phyloP scores from a whole-genome alignment of 2,113 vertebrate genomes.

The Toxotes jaculatrix region DNA sequence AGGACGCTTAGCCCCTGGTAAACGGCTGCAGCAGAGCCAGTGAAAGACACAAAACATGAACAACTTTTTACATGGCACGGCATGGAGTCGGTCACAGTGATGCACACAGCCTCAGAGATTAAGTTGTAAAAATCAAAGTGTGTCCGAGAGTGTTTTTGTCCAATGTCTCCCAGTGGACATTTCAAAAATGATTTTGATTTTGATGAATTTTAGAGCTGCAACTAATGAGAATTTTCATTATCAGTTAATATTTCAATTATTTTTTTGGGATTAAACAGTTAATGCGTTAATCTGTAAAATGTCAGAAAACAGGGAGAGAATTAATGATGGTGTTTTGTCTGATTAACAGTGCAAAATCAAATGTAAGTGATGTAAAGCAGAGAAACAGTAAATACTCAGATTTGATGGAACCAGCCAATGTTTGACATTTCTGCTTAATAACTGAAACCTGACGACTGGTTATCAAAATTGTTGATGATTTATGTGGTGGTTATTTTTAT shows the following conservation, averaged over 20 bases:
- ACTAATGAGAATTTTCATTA: background rate
- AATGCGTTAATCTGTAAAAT: background rate
- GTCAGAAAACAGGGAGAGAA: background rate
- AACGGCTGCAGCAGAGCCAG: slow-evolving; percentile 51
- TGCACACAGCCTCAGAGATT: background rate
- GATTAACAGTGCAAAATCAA: background rate
- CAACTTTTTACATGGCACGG: background rate
- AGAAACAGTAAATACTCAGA: background rate
- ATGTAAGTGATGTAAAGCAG: background rate
- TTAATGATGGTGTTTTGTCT: background rate
- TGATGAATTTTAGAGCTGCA: background rate
- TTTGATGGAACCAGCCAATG: background rate
- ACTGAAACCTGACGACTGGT: background rate
- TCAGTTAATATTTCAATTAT: background rate
- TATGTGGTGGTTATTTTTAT: background rate
- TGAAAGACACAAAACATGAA: background rate
- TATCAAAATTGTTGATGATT: background rate
- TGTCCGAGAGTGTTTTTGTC: background rate
- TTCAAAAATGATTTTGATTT: background rate
- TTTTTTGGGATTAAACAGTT: background rate
- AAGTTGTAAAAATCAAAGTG: background rate
- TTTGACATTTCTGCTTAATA: background rate
- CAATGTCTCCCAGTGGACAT: background rate
- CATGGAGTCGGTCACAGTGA: background rate
- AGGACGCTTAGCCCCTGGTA: slow-evolving; percentile 71